Base-by-base conservation (phyloP, 2,797 vertebrate genomes). In the Pseudochromis fuscus region DNA sequence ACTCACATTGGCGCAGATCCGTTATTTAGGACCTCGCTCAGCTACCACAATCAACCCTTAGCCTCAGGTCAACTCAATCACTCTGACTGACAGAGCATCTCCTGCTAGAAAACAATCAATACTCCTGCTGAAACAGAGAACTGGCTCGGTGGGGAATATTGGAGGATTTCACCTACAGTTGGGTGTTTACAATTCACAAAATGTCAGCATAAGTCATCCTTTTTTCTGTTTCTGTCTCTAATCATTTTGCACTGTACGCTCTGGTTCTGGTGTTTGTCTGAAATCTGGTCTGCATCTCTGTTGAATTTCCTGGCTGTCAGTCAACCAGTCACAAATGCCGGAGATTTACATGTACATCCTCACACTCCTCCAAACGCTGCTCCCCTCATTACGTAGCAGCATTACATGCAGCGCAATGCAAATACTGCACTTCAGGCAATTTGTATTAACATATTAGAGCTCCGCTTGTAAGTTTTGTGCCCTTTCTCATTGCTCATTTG, bases 21-120 rank as follows among this genome's bases (percentile, higher is more conserved):
- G 56, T 67, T 80, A 74, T 62, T 63, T 68, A 42, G 19, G 72
- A 48, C 33, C 21, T 9, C 23, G 24, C 77, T 62, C 66, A 23
- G 65, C 75, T 37, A 6, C 62, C 50, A 72, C 50, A 77, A 75
- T 82, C 67, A 79, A 67, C 49, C 69, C 68, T 67, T 21, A 70
- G 61, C 70, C 66, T 44, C 10, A 4, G 66, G 68, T 82, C 66
- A 71, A 73, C 68, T 82, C 71, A 57, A 77, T 87, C 79, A 72
- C 61, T 3, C 8, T 82, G 85, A 85, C 75, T 83, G 84, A 74
- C 73, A 57, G 51, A 25, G 31, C 1, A 9, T 51, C 19, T 15
- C 23, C 45, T n/a, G 21, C 37, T 35, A 35, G 45, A 37, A 35
- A 56, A 70, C 42, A 79, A 86, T 86, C 79, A 73, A 83, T 86